Base-by-base conservation (phyloP, 2,113 vertebrate genomes). In the Carassius carassius region DNA sequence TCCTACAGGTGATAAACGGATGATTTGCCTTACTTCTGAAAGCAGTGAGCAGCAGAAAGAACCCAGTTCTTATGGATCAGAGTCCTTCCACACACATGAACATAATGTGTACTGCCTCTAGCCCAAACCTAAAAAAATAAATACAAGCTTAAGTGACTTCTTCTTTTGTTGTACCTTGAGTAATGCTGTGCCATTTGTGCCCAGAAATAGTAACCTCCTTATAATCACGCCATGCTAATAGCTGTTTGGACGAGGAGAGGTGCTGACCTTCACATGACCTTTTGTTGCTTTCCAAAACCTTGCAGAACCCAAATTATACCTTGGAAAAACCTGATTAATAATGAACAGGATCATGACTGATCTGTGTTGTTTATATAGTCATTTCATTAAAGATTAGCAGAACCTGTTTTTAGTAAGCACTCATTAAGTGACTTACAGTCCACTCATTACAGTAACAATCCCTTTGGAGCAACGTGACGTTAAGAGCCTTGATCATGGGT, bases 41-140 rank as follows among this genome's bases (percentile, higher is more conserved):
- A 95, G 78, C 95, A 95, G 81, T 93, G 94, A 47, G 93, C 95
- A 10, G 95, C 95, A 17, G 93, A 95, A 2, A 96, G 94, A 83
- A 95, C 84, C 95, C 94, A 93, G 89, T 88, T 87, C 86, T 94
- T 94, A 90, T 96, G 94, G 90, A 94, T 93, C 54, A 96, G 93
- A 17, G 94, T 94, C 29, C 92, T 87, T 29, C 94, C 95, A 78
- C 93, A 96, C 44, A 95, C 25, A 0, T 94, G 94, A 87, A 94
- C 92, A 90, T 93, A 94, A n/a, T 91, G 92, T 81, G 94, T 94
- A 86, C 90, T 94, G 70, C 89, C 92, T 73, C 90, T 90, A 29
- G 93, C 91, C 49, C 93, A 94, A 90, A 95, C 91, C 94, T 95
- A 25, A 13, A 29, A 21, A 63, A 1, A 17, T 54, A 11, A 47